Conservation (phyloP, 2,888 invertebrate genomes). For the Sinhomidia bicolor region DNA sequence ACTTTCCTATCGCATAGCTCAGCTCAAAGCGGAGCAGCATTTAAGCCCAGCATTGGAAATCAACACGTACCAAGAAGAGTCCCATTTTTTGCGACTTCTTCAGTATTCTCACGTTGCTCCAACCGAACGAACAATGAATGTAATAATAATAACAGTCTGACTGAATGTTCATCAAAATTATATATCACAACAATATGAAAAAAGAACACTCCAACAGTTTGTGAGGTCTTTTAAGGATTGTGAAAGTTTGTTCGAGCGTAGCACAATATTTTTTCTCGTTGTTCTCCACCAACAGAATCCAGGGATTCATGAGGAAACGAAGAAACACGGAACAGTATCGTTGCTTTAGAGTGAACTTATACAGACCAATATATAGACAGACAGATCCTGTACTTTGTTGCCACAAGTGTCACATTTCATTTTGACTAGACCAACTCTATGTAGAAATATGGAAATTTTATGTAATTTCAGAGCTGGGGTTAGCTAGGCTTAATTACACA, state of each 20-base stretch:
- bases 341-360: too few relatives aligned
- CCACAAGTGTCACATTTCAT: background rate
- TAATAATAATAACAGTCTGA: background rate
- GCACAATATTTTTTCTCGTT: background rate
- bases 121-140: background rate
- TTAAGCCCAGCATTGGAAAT: background rate
- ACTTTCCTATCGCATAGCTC: background rate
- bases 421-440: background rate
- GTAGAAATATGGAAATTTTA: too few relatives aligned
- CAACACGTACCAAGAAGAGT: background rate
- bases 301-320: background rate
- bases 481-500: too few relatives aligned
- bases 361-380: too few relatives aligned
- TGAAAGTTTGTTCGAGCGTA: background rate
- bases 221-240: background rate
- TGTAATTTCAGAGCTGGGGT: too few relatives aligned
- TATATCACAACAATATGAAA: background rate
- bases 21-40: background rate
- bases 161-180: background rate
- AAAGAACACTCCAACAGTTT: background rate
- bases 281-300: background rate
- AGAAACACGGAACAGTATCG: background rate
- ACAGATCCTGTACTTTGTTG: background rate
- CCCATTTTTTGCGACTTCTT: constrained; percentile 20
- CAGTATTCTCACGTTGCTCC: constrained; percentile 21